Base-by-base conservation (phyloP, 2,113 vertebrate species). In the Emydocephalus ijimae region DNA sequence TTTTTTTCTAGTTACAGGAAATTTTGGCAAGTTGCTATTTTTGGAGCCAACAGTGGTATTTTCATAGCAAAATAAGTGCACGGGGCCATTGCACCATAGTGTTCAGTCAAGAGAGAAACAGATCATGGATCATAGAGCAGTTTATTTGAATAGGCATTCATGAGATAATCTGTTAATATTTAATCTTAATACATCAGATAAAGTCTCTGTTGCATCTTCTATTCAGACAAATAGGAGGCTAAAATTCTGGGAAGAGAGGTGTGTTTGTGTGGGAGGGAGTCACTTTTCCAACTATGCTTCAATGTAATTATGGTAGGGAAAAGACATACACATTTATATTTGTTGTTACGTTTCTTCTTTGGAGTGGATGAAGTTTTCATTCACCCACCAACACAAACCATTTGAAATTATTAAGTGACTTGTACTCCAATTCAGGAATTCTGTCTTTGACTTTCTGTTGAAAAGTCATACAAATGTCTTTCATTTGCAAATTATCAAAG, bases 161-260 rank as follows among this genome's bases (percentile, higher is more conserved):
- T 45, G 92, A 20, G 39, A 6, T 74, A 14, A 87, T 88, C 89
- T 21, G 69, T 94, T 59, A 20, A 43, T 90, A 90, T 2, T 21
- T 81, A 81, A 74, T 81, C 69, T 81, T 39, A 81, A 81, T 91
- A 93, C 74, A 95, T 91, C 74, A 94, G 61, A 85, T 87, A 90
- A 90, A 0, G 93, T 54, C 81, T 89, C 93, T 90, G 48, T 14
- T n/a, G 5, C 26, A 48, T 4, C 81, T 57, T 87, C 88, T 55
- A 54, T 87, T 95, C 64, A 90, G 21, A 34, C 21, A 11, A 10
- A 54, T 74, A 90, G 74, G 39, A 54, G 23, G 23, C 20, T 45
- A 48, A 61, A 87, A 64, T 52, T n/a, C 43, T 52, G 26, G 23
- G 34, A 89, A 89, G 43, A 14, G 64, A 69, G 1, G n/a, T 43